Evolutionary conservation across 1,140 invertebrate genomes (phyloP).

Genomic region (Musca domestica): DNA sequence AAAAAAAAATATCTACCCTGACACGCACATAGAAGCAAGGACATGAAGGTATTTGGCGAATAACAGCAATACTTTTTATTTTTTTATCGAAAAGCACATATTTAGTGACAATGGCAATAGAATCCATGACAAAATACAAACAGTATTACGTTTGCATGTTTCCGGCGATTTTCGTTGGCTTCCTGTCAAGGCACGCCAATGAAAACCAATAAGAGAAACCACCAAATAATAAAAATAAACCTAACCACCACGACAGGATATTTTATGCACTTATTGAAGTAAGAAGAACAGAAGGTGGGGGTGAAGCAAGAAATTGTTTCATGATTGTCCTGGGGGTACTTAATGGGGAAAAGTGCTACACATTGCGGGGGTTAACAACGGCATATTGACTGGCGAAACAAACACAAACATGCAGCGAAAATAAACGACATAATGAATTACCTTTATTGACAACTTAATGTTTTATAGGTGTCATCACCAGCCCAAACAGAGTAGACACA

Average conservation of each 20-base stretch:
- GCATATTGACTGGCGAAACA: too few relatives aligned
- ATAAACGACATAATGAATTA: slow-evolving; percentile 51
- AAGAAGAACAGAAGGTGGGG: not conserved
- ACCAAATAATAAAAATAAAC: not conserved
- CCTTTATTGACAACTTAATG: slow-evolving; percentile 54
- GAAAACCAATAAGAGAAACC: not conserved
- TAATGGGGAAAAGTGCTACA: not conserved
- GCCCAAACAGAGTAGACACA: not conserved
- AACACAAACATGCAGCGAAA: not conserved
- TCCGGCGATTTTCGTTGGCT: not conserved
- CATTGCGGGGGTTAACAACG: not conserved
- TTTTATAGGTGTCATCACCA: slow-evolving; percentile 42
- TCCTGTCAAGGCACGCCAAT: not conserved
- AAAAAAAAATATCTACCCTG: not conserved
- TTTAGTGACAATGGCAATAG: slow-evolving; percentile 8
- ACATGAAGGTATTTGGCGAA: not conserved
- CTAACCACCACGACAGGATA: too few relatives aligned
- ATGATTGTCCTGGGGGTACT: slow-evolving; percentile 3
- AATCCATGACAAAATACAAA: slow-evolving; percentile 6
- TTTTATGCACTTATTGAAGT: not conserved
- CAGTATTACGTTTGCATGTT: slow-evolving; percentile 12
- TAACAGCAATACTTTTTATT: not conserved
- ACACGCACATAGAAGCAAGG: not conserved
- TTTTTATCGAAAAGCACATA: slow-evolving; percentile 5
- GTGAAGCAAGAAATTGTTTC: not conserved